These are phyloP conservation scores for Trogon surrucura DNA, from an alignment of 2,113 vertebrate genomes.

Conservation along the genomic window DNA sequence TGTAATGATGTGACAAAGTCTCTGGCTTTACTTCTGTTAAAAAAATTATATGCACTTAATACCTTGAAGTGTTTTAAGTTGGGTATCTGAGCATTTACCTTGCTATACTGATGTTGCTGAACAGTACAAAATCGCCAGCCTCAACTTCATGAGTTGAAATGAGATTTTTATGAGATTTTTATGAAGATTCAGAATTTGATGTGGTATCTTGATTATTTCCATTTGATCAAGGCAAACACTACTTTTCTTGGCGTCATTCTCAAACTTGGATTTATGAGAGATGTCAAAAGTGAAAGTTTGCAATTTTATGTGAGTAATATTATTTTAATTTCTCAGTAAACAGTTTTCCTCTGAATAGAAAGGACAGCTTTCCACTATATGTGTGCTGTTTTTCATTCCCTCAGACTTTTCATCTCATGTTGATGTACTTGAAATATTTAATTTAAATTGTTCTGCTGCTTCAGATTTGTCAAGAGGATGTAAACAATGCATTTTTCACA, in stretches of 20 bases:
- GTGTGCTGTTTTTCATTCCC: neutral
- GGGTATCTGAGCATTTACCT: neutral
- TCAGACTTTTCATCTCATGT: neutral
- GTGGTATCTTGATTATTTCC: neutral
- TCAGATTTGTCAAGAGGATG: neutral
- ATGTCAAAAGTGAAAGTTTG: neutral
- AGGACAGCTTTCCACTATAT: neutral
- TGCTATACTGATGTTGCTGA: neutral
- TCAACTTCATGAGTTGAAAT: neutral
- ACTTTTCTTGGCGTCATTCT: neutral
- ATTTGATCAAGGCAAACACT: neutral
- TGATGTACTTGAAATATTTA: neutral
- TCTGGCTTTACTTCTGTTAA: neutral
- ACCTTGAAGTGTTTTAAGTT: neutral
- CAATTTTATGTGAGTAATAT: neutral
- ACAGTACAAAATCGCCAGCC: neutral
- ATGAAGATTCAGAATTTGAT: neutral
- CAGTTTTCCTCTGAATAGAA: neutral
- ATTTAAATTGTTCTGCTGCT: constrained; percentile 20
- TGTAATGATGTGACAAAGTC: accelerated
- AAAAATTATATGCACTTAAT: neutral
- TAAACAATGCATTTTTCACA: neutral
- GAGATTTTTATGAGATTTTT: neutral
- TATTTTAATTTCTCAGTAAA: constrained; percentile 4
- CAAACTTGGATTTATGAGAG: neutral